Evolutionary conservation across 2,113 vertebrate species (phyloP), one percentile per base, ranked within the genome.

Genomic region (Tympanuchus pallidicinctus): DNA sequence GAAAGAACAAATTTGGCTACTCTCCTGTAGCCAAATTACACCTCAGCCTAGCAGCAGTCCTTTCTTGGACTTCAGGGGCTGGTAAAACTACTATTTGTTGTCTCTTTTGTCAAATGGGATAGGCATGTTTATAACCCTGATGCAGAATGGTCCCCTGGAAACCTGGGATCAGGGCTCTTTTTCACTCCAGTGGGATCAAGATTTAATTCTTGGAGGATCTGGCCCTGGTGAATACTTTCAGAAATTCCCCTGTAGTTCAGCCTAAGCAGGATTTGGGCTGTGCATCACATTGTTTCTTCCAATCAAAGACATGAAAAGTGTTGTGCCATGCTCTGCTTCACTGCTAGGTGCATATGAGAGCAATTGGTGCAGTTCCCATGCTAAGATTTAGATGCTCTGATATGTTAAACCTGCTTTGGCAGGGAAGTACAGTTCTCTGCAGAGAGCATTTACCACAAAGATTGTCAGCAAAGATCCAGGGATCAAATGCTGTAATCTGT

Each of bases 401-500:
- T 94, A 80, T 0, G 3, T 87, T 93, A 94, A 95, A 94, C 86
- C 81, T 95, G 84, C 75, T 59, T 93, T 92, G 91, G 91, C 93
- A 92, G 50, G 77, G 71, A 85, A 82, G 82, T 54, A 20, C 38
- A 74, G 75, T 47, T 67, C 83, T 77, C 43, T 13, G 30, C 43
- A 48, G 81, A 70, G 91, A 89, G 50, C 83, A 43, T 83, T 95
- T 83, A 52, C 61, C 75, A 38, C 72, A 79, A 4, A 92, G 73
- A 86, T 57, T 45, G 30, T 92, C 67, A 84, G 47, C 0, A 0
- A 86, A 94, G 86, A 94, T 82, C 89, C 88, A 71, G 89, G 89
- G 93, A 94, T 94, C 95, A 96, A 60, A 69, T 84, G 42, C 60
- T 87, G 52, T 93, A 94, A 96, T 93, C 92, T 94, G 80, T 96